phyloP scores from a whole-genome alignment of 1,140 invertebrate species.

The Battus philenor region DNA sequence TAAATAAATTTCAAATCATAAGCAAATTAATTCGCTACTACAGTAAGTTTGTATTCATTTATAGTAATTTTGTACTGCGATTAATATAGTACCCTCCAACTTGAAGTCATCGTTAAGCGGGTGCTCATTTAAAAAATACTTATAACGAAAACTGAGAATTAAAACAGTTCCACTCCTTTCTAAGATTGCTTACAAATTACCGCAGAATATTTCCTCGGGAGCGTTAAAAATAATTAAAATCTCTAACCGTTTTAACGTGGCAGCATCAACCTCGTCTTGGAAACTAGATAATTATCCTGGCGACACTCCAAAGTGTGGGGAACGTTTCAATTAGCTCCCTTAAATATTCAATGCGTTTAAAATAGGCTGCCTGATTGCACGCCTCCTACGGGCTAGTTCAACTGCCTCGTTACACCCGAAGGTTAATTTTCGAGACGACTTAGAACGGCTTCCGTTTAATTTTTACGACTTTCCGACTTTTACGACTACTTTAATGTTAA shows the following conservation, averaged over 20 bases:
- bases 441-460: conserved; percentile 38
- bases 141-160: conserved; percentile 5
- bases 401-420: conserved; percentile 56
- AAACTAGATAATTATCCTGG: conserved; percentile 71
- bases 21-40: no score
- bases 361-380: conserved; percentile 66
- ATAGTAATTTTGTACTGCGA: no score
- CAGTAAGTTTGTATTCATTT: no score
- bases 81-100: no score
- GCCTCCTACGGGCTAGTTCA: conserved; percentile 44
- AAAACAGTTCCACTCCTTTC: conserved; percentile 6
- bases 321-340: conserved; percentile 74
- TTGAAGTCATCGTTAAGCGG: no score
- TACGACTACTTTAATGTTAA: conserved; percentile 32
- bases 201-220: conserved; percentile 18
- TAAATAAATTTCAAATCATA: no score
- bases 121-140: not conserved
- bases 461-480: conserved; percentile 47
- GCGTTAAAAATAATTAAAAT: conserved; percentile 60
- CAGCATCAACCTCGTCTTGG: conserved; percentile 71
- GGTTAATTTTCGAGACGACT: conserved; percentile 63
- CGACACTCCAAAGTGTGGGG: conserved; percentile 71
- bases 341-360: conserved; percentile 75
- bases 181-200: conserved; percentile 9
- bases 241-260: conserved; percentile 62